These are phyloP conservation scores for Vombatus ursinus DNA, from an alignment of 2,113 vertebrate species.

Conservation along the genomic window DNA sequence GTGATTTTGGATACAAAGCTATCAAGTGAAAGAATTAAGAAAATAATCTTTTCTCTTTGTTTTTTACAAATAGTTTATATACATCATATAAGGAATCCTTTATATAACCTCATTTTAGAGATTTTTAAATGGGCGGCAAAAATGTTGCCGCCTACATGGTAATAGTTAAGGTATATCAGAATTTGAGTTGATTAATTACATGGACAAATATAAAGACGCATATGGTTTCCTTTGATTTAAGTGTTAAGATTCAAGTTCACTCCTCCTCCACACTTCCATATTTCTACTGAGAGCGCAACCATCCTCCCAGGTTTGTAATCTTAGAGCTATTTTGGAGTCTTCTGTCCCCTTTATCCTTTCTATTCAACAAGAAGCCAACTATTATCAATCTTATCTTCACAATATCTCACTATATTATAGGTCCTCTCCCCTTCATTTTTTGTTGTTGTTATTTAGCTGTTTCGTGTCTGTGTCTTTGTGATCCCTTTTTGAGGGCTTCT, in stretches of 20 bases:
- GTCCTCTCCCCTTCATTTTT: neutral
- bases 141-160: neutral
- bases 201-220: neutral
- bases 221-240: neutral
- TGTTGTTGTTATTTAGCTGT: neutral
- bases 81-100: neutral
- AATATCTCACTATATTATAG: neutral
- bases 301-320: neutral
- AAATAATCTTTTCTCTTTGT: neutral
- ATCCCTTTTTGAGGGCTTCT: neutral
- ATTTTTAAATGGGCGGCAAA: neutral
- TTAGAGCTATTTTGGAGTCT: neutral
- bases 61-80: neutral
- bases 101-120: neutral
- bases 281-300: neutral
- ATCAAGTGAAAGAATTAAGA: neutral
- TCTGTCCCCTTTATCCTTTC: neutral
- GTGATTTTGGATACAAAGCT: neutral
- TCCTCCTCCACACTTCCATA: neutral
- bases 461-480: neutral
- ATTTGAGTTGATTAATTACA: neutral
- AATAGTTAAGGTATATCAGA: neutral
- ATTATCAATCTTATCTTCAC: neutral
- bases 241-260: neutral
- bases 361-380: neutral